A percentile compares a stretch with the other conserved stretches of the same genome.
Evolutionary conservation across 2,797 vertebrate genomes (phyloP).

Genomic region (Chloroceryle amazona): DNA sequence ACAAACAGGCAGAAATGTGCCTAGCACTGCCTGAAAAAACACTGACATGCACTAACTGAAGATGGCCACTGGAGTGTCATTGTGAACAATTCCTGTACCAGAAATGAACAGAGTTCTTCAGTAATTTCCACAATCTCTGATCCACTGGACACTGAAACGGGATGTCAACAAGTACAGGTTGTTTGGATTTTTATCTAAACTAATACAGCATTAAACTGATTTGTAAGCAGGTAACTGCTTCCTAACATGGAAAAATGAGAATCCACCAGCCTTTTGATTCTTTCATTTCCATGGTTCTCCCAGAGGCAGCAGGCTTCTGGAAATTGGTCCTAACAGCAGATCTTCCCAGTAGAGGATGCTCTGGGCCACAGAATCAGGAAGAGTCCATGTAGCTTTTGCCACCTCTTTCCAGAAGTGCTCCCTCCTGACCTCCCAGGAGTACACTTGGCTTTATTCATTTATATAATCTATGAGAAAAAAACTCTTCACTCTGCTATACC

Average conservation of each 20-base stretch:
- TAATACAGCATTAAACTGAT: not conserved
- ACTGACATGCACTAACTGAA: not conserved
- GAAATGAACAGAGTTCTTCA: not conserved
- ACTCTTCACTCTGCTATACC: not conserved
- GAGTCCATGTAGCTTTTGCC: not conserved
- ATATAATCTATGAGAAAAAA: not conserved
- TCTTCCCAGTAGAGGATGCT: not conserved
- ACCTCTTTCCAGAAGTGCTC: not conserved
- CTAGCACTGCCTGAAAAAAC: not conserved
- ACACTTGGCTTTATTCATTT: not conserved
- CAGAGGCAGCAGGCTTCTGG: not conserved
- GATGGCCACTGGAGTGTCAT: too few relatives aligned
- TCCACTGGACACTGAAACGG: too few relatives aligned
- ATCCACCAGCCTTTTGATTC: not conserved
- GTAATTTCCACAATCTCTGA: not conserved
- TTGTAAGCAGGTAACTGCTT: not conserved
- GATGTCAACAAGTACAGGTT: too few relatives aligned
- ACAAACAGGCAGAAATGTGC: too few relatives aligned
- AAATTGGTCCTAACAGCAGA: not conserved
- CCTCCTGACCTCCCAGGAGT: not conserved
- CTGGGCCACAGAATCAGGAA: not conserved
- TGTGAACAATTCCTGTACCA: too few relatives aligned
- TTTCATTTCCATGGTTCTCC: not conserved
- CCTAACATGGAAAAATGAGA: not conserved
- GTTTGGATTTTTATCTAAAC: too few relatives aligned